Percentiles rank a stretch among this genome's conserved stretches.
Evolutionary conservation across 2,797 vertebrate species (phyloP).

Genomic region (Avahi laniger): DNA sequence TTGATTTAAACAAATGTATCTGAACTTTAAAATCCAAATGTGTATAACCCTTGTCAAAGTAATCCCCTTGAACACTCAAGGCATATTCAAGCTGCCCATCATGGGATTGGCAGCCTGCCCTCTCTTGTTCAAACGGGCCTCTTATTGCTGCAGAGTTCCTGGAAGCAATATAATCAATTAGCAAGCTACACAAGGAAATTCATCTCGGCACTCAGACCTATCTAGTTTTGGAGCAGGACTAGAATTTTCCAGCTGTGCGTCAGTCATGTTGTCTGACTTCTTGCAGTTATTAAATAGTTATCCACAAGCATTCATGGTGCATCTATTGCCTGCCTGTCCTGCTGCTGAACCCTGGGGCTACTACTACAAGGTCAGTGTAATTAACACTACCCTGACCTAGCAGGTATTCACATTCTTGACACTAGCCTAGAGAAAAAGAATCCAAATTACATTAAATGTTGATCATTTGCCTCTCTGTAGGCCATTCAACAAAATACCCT

Average conservation of each 20-base stretch:
- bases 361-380: not conserved
- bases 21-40: not conserved
- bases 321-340: not conserved
- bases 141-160: not conserved
- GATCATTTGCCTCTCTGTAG: not conserved
- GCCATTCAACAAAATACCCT: not conserved
- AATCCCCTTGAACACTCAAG: not conserved
- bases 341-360: not conserved
- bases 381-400: accelerated
- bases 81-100: accelerated
- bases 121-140: not conserved
- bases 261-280: not conserved
- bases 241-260: not conserved
- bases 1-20: accelerated
- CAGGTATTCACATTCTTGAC: not conserved
- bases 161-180: not conserved
- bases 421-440: not conserved
- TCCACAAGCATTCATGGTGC: not conserved
- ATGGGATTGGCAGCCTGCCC: not conserved
- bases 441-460: too few relatives aligned
- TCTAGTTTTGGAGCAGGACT: not conserved
- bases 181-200: not conserved
- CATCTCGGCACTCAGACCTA: not conserved
- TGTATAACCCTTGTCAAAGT: accelerated
- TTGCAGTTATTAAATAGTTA: too few relatives aligned